A percentile compares a stretch with the other conserved stretches of the same genome.
phyloP scores from a whole-genome alignment of 2,113 vertebrate genomes.

The Hypocryptadius cinnamomeus region DNA sequence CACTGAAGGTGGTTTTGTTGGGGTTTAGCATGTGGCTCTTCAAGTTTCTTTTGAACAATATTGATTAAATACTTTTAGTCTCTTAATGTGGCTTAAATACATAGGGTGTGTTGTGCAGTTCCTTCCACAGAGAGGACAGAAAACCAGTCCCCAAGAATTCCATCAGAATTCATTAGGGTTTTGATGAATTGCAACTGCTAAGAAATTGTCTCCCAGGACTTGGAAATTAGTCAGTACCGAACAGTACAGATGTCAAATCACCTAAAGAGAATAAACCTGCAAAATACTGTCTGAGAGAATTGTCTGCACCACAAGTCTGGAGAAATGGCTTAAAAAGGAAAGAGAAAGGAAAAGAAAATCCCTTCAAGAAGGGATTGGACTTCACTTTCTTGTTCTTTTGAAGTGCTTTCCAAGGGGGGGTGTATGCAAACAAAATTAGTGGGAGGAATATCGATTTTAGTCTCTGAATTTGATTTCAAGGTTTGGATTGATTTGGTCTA shows the following conservation, averaged over 20 bases:
- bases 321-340: neutral
- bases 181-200: constrained; percentile 47
- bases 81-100: constrained; percentile 16
- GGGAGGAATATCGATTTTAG: constrained; percentile 56
- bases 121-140: neutral
- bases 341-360: neutral
- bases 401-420: neutral
- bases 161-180: constrained; percentile 45
- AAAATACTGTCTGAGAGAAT: neutral
- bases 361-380: neutral
- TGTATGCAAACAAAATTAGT: constrained; percentile 37
- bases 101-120: neutral
- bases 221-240: constrained; percentile 5
- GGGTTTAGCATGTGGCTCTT: neutral
- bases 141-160: constrained; percentile 19
- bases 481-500: constrained; percentile 62
- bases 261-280: neutral
- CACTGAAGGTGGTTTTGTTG: neutral
- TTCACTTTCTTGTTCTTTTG: constrained; percentile 6
- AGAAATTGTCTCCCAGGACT: constrained; percentile 33
- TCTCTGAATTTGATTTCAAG: constrained; percentile 70
- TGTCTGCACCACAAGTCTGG: neutral
- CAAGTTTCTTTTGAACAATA: neutral
- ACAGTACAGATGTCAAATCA: constrained; percentile 10
- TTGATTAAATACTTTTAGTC: constrained; percentile 5